A percentile compares a stretch with the other conserved stretches of the same genome.
These are phyloP conservation scores for Paraescarpia echinospica DNA, from an alignment of 1,140 invertebrate genomes.

Conservation along the genomic window DNA sequence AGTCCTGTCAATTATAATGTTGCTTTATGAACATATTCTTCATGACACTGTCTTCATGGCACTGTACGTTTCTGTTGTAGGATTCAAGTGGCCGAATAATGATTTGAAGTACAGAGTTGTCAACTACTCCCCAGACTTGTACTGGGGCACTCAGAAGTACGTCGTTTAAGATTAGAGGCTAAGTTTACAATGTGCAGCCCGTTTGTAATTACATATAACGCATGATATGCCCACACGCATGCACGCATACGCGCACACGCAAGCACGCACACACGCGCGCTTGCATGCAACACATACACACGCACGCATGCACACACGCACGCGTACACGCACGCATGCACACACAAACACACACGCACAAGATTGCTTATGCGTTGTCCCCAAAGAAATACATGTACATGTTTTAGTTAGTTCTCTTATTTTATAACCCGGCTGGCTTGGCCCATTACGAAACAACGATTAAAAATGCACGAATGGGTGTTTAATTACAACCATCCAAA, in stretches of 20 bases:
- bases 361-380: too few species aligned
- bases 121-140: constrained; percentile 22
- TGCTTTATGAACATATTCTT: not conserved
- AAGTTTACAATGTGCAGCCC: not conserved
- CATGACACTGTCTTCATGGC: not conserved
- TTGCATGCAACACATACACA: not conserved
- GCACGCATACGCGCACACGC: not conserved
- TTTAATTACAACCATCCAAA: not conserved
- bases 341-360: not conserved
- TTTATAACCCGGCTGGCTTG: too few species aligned
- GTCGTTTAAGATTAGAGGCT: not conserved
- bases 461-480: not conserved
- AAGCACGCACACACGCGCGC: not conserved
- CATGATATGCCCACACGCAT: not conserved
- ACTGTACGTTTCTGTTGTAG: constrained; percentile 18
- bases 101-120: constrained; percentile 15
- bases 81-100: constrained; percentile 27
- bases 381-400: too few species aligned
- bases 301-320: not conserved
- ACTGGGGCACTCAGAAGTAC: constrained; percentile 23
- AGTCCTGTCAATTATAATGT: too few species aligned
- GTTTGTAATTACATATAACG: not conserved
- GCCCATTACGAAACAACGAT: too few species aligned
- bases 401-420: too few species aligned
- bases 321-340: not conserved